Evolutionary conservation across 2,113 vertebrate species (phyloP).

Genomic region (Pterophyllum scalare): DNA sequence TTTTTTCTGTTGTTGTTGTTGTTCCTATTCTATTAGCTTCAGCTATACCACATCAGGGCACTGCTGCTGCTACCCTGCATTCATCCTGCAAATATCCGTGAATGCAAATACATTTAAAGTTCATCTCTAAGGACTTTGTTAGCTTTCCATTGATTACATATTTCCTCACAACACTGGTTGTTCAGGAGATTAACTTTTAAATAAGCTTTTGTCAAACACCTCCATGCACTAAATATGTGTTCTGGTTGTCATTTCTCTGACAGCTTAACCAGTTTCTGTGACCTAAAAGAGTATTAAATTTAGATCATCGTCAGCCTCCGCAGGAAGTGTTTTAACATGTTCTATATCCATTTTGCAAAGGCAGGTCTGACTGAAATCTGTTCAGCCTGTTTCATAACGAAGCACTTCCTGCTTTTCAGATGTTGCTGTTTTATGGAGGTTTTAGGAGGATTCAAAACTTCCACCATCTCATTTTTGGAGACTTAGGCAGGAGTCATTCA

Average conservation of each 20-base stretch:
- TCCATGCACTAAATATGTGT: neutral
- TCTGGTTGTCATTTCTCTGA: conserved; percentile 26
- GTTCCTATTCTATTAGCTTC: neutral
- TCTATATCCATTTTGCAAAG: conserved; percentile 24
- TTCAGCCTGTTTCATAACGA: conserved; percentile 1
- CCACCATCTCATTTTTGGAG: neutral
- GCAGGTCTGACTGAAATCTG: neutral
- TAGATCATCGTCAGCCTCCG: conserved; percentile 31
- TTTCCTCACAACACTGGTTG: neutral
- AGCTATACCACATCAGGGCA: neutral
- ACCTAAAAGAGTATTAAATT: conserved; percentile 53
- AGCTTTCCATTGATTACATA: neutral
- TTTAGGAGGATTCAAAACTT: neutral
- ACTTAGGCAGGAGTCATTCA: neutral
- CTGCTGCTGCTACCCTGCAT: neutral
- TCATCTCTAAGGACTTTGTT: neutral
- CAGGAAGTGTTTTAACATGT: conserved; percentile 32
- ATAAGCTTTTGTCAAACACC: neutral
- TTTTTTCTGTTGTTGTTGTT: neutral
- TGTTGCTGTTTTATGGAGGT: neutral
- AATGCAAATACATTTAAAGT: neutral
- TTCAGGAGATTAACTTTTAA: neutral
- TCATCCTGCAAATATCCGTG: neutral
- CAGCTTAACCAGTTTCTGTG: conserved; percentile 46
- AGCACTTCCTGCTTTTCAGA: conserved; percentile 1